phyloP scores from a whole-genome alignment of 1,140 invertebrate species.

The Reticulitermes speratus region DNA sequence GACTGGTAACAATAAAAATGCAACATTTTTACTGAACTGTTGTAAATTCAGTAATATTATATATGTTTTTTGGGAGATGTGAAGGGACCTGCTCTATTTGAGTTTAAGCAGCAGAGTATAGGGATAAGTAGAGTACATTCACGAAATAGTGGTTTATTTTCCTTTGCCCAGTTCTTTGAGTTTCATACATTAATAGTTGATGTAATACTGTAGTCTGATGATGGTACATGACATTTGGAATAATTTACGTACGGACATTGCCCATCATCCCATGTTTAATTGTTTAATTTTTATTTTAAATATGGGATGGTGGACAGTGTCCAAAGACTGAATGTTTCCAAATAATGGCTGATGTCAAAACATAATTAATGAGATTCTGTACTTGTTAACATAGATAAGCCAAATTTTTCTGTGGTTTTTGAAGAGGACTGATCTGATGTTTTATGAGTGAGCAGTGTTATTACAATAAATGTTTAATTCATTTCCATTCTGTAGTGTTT shows the following conservation, averaged over 20 bases:
- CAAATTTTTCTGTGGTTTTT: background rate
- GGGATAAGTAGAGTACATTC: background rate
- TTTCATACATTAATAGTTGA: background rate
- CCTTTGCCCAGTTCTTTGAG: background rate
- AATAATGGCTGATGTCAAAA: background rate
- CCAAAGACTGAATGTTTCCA: background rate
- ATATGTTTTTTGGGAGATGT: background rate
- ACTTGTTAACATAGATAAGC: background rate
- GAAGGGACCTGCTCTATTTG: background rate
- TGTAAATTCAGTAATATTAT: background rate
- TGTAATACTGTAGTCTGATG: too few species aligned
- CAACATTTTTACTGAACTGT: background rate
- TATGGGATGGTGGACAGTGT: too few species aligned
- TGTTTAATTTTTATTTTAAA: too few species aligned
- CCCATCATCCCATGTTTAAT: too few species aligned
- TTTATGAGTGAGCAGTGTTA: background rate
- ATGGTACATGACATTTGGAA: too few species aligned
- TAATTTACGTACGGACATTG: too few species aligned
- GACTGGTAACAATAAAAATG: background rate
- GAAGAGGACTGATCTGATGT: background rate
- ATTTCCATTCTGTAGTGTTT: background rate
- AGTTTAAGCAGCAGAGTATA: background rate
- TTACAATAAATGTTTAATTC: background rate
- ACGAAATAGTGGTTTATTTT: background rate
- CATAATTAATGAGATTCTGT: background rate